These are phyloP conservation scores for Dynastes tityus DNA, from an alignment of 2,888 invertebrate genomes.

Conservation along the genomic window DNA sequence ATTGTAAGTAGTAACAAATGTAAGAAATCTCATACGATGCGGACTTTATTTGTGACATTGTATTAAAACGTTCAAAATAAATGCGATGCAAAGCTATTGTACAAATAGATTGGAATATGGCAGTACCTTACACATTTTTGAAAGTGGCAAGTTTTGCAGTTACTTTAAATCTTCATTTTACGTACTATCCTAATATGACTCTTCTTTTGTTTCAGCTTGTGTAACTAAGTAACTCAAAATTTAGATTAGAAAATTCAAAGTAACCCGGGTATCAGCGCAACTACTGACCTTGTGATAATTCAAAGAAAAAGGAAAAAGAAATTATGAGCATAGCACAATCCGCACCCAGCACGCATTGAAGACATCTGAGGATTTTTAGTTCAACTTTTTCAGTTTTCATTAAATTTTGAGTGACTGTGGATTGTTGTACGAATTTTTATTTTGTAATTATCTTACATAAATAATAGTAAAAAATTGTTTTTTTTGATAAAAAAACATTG, in stretches of 20 bases:
- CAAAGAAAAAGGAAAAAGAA: conserved; percentile 53
- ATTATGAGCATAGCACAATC: conserved; percentile 72
- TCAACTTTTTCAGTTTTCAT: conserved; percentile 70
- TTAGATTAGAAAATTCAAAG: conserved; percentile 73
- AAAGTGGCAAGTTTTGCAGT: too few relatives aligned
- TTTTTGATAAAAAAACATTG: conserved; percentile 46
- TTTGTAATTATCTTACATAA: conserved; percentile 46
- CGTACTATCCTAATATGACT: conserved; percentile 15
- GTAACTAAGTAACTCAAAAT: conserved; percentile 75
- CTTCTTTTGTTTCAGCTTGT: conserved; percentile 76
- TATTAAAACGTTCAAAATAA: too few relatives aligned
- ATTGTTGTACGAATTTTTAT: conserved; percentile 62
- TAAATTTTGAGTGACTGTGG: conserved; percentile 70
- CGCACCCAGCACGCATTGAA: conserved; percentile 92
- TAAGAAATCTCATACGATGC: too few relatives aligned
- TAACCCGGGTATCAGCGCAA: conserved; percentile 70
- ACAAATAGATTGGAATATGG: too few relatives aligned
- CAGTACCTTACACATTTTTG: too few relatives aligned
- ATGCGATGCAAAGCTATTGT: too few relatives aligned
- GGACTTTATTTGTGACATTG: too few relatives aligned
- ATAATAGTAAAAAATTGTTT: conserved; percentile 51
- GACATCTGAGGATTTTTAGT: conserved; percentile 88
- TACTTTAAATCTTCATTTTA: too few relatives aligned
- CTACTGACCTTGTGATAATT: conserved; percentile 67
- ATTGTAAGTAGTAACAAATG: too few relatives aligned